phyloP scores from a whole-genome alignment of 30 jellyfish, hydroid and myxozoan species.

The Aurelia sp. region DNA sequence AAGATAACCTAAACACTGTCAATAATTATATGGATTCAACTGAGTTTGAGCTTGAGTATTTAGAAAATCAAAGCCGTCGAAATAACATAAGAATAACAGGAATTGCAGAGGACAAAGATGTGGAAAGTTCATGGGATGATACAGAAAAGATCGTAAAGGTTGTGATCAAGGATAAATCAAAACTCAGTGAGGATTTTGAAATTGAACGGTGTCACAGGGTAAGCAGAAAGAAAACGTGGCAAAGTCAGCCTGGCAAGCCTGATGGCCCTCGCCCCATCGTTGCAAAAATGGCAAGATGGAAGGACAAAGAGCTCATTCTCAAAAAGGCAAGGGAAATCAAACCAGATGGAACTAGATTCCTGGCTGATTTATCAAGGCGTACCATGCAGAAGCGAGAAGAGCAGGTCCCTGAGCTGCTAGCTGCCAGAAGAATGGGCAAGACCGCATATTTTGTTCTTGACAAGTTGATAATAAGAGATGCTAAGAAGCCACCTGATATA shows the following conservation, averaged over 20 bases:
- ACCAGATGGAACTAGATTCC: constrained; percentile 14
- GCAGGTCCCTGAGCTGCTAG: constrained; percentile 44
- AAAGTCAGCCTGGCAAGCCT: constrained; percentile 12
- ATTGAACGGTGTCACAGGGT: constrained; percentile 28
- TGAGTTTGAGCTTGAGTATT: constrained; percentile 22
- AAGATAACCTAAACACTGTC: constrained; percentile 27
- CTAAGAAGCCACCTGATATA: too few species aligned
- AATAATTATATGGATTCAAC: constrained; percentile 32
- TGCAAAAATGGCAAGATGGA: constrained; percentile 42
- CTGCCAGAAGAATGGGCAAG: constrained; percentile 36
- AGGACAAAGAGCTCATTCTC: constrained; percentile 23
- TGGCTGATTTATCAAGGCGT: constrained; percentile 34
- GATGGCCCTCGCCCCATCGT: constrained; percentile 48
- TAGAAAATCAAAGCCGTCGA: constrained; percentile 24
- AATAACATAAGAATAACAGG: constrained; percentile 29
- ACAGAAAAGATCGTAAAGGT: not conserved
- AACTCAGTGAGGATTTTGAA: constrained; percentile 1
- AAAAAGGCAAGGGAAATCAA: constrained; percentile 21
- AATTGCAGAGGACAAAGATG: constrained; percentile 2
- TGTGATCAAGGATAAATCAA: constrained; percentile 3
- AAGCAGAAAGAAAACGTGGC: not conserved
- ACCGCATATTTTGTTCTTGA: constrained; percentile 11
- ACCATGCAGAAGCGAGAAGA: constrained; percentile 22
- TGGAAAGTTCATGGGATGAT: constrained; percentile 19
- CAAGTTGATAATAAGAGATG: too few species aligned